phyloP scores from a whole-genome alignment of 2,888 invertebrate species.

The Lordiphosa fenestrarum region DNA sequence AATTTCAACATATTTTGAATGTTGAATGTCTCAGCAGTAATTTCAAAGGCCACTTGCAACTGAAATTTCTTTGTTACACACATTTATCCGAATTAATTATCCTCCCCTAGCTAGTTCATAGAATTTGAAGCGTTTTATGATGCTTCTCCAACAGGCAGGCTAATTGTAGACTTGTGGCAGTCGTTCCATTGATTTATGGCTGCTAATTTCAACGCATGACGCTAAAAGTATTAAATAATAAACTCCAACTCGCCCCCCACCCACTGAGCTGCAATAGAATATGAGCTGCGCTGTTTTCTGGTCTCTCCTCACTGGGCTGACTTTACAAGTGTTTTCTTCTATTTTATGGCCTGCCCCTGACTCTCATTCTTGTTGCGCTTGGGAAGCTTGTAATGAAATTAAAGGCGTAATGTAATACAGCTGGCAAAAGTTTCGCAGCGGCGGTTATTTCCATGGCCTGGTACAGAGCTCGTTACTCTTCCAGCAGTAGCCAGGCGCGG shows the following conservation, averaged over 20 bases:
- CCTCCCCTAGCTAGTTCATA: conserved; percentile 32
- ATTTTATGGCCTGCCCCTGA: conserved; percentile 54
- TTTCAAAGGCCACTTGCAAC: too few relatives aligned
- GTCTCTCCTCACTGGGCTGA: conserved; percentile 14
- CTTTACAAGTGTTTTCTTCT: conserved; percentile 68
- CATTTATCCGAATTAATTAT: conserved; percentile 45
- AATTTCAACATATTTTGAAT: too few relatives aligned
- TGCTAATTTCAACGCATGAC: conserved; percentile 68
- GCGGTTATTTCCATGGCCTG: conserved; percentile 61
- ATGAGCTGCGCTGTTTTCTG: conserved; percentile 37
- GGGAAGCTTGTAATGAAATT: conserved; percentile 58
- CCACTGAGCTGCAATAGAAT: conserved; percentile 51
- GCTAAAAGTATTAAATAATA: conserved; percentile 70
- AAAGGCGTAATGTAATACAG: conserved; percentile 72
- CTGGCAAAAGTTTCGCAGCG: conserved; percentile 64
- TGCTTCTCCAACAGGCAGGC: conserved; percentile 23
- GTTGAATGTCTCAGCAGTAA: too few relatives aligned
- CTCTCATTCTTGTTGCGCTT: conserved; percentile 1
- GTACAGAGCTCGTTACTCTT: conserved; percentile 28
- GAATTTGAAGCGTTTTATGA: conserved; percentile 38
- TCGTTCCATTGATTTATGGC: conserved; percentile 72
- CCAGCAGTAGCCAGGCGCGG: background rate
- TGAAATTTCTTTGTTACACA: too few relatives aligned
- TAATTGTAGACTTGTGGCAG: conserved; percentile 69
- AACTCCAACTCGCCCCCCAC: conserved; percentile 46